Percentiles rank a stretch among this genome's conserved stretches.
phyloP scores from a whole-genome alignment of 1,140 invertebrate species.

The Drosophila willistoni region DNA sequence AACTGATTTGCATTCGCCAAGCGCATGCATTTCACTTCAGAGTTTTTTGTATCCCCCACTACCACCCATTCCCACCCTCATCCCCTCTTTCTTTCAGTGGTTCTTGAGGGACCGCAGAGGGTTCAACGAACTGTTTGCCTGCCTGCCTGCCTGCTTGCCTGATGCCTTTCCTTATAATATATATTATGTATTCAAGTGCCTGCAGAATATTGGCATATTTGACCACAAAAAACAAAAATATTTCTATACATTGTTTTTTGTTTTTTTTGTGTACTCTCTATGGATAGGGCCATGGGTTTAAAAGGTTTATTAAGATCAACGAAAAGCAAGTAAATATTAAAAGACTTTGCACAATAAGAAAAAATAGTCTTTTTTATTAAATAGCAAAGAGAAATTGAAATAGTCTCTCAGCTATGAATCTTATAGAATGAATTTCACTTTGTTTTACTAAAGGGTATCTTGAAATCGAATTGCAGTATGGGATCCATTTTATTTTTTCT shows the following conservation, averaged over 20 bases:
- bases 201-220: slow-evolving; percentile 60
- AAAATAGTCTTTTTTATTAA: too few species aligned
- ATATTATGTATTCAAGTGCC: slow-evolving; percentile 37
- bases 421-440: too few species aligned
- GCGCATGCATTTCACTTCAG: slow-evolving; percentile 35
- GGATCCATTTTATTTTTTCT: neutral
- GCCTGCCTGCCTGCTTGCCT: too few species aligned
- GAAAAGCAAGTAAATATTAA: slow-evolving; percentile 14
- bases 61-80: neutral
- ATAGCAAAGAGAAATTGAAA: too few species aligned
- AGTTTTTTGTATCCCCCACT: neutral
- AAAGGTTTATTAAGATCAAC: too few species aligned
- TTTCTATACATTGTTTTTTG: slow-evolving; percentile 14
- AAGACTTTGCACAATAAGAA: neutral
- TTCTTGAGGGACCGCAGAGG: slow-evolving; percentile 18
- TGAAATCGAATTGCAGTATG: neutral
- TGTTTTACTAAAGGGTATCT: too few species aligned
- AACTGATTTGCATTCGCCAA: slow-evolving; percentile 65
- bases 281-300: too few species aligned
- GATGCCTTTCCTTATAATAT: slow-evolving; percentile 31
- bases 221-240: slow-evolving; percentile 30
- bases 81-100: slow-evolving; percentile 3
- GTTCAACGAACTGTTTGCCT: slow-evolving; percentile 37
- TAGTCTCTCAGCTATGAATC: too few species aligned
- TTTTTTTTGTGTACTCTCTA: too few species aligned